A percentile compares a stretch with the other conserved stretches of the same genome.
phyloP scores from a whole-genome alignment of 2,113 vertebrate species.

The Leucopternis melanops region DNA sequence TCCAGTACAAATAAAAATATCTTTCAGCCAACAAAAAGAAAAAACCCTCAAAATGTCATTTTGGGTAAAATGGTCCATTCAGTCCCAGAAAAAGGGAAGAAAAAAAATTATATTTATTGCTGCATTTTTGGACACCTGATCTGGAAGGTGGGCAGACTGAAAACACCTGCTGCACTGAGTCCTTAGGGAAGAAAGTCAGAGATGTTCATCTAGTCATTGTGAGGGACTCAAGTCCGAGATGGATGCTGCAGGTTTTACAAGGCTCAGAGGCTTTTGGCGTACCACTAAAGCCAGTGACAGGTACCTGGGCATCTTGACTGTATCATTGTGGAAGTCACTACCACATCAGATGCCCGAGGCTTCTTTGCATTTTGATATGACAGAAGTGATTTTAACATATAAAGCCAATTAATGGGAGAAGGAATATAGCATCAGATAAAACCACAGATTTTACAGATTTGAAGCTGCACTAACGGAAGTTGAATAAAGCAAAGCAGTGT shows the following conservation, averaged over 20 bases:
- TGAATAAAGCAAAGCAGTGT: not conserved
- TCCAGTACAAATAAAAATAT: not conserved
- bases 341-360: not conserved
- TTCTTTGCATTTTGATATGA: not conserved
- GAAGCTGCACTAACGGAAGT: not conserved
- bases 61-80: not conserved
- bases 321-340: not conserved
- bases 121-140: constrained; percentile 54
- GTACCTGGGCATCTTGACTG: not conserved
- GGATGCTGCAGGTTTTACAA: not conserved
- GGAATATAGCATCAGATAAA: not conserved
- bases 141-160: constrained; percentile 59
- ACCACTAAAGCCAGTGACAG: not conserved
- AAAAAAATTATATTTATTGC: constrained; percentile 1
- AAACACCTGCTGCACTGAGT: constrained; percentile 52
- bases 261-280: not conserved
- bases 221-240: not conserved
- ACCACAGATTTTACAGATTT: not conserved
- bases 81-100: not conserved
- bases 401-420: not conserved
- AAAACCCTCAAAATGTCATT: not conserved
- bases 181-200: not conserved
- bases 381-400: not conserved
- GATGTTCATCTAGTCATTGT: not conserved
- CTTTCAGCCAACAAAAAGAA: not conserved